Evolutionary conservation across 2,888 invertebrate species (phyloP), one percentile per base, ranked within the genome.

Genomic region (Parthenolecanium corni): DNA sequence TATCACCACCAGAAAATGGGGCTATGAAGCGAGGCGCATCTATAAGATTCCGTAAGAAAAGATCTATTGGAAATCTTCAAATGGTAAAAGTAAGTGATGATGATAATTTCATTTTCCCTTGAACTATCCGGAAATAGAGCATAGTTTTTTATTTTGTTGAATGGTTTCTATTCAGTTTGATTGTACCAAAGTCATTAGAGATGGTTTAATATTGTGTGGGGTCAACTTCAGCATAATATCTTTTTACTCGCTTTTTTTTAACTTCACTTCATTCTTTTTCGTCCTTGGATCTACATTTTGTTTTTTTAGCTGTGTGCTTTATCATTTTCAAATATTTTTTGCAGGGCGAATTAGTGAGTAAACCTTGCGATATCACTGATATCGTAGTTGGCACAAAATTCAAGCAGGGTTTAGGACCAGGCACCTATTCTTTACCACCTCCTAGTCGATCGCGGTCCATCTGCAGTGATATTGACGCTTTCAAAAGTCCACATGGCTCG

Each of bases 1-100:
- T 75, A 52, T 76, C 76, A 2, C 76, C 76, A 1, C 77, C 77
- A 1, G 75, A 76, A 67, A 75, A 74, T 20, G 80, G 80, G 25
- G 77, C 79, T 2, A 73, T 82, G 44, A 76, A 81, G 63, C 74
- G 82, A 46, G 81, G 81, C 68, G 79, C 79, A 14, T 80, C 82
- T 3, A 80, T 79, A 68, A 80, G 81, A 70, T 80, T 82, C 52
- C 81, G 81, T 70, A 84, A 84, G 73, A 83, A 83, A 69, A 81
- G 82, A 70, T 79, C 83, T 12, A 76, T 82, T 23, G 78, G 80
- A 62, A 78, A 80, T 74, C 72, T 82, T 73, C 76, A 80, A 72
- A 42, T 67, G 68, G 25, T 66, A 65, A 65, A 68, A 67, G 68
- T 69, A 64, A n/a, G 56, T 56, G 20, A 11, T 9, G 14, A 14